phyloP scores from a whole-genome alignment of 1,140 invertebrate species.

The Drosophila equinoxialis region DNA sequence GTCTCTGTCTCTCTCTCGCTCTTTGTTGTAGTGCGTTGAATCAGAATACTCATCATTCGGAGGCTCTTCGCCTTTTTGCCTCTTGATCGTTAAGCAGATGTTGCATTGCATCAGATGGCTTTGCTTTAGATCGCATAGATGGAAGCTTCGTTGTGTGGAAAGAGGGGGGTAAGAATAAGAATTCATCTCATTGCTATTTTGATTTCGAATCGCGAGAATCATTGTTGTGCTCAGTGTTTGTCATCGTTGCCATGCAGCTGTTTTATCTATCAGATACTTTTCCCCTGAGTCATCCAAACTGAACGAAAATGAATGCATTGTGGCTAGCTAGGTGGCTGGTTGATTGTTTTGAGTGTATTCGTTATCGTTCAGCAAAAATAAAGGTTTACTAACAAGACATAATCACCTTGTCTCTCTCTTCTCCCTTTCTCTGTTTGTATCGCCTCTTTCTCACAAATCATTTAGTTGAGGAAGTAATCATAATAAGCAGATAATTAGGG shows the following conservation, averaged over 20 bases:
- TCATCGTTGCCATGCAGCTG: slow-evolving; percentile 67
- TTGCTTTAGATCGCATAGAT: neutral
- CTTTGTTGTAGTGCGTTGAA: neutral
- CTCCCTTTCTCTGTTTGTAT: neutral
- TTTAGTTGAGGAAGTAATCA: slow-evolving; percentile 24
- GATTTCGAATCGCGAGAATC: slow-evolving; percentile 50
- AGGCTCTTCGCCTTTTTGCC: neutral
- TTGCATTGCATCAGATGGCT: neutral
- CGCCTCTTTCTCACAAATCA: neutral
- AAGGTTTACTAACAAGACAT: slow-evolving; percentile 5
- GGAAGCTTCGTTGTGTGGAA: neutral
- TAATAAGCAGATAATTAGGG: slow-evolving; percentile 12
- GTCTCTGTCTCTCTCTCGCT: neutral
- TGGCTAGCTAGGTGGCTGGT: neutral
- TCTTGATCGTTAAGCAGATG: slow-evolving; percentile 3
- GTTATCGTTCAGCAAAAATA: neutral
- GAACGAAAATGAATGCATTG: slow-evolving; percentile 46
- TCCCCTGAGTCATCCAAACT: slow-evolving; percentile 46
- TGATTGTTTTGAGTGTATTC: neutral
- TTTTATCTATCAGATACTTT: slow-evolving; percentile 76
- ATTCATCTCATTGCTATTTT: slow-evolving; percentile 78
- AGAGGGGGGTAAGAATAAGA: slow-evolving; percentile 19
- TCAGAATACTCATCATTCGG: neutral
- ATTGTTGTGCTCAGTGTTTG: slow-evolving; percentile 33
- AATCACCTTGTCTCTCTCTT: neutral